Percentiles rank a stretch among this genome's conserved stretches.
phyloP scores from a whole-genome alignment of 2,888 invertebrate genomes.

The Athrips mouffetella region DNA sequence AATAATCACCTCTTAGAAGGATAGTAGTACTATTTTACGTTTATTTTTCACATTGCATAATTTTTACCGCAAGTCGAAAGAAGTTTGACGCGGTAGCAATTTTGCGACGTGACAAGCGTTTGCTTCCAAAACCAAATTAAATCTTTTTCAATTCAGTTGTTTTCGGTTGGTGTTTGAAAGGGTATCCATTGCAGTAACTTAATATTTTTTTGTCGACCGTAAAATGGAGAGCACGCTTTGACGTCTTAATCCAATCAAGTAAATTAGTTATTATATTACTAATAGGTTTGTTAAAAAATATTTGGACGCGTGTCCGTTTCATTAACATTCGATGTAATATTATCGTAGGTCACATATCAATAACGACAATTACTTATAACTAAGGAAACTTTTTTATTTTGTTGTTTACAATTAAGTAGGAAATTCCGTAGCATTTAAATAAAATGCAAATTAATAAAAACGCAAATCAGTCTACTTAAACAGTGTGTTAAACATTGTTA shows the following conservation, averaged over 20 bases:
- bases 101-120: neutral
- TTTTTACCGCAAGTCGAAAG: too few species aligned
- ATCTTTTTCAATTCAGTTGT: neutral
- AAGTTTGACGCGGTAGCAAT: too few species aligned
- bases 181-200: constrained; percentile 55
- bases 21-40: too few species aligned
- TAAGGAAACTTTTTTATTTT: too few species aligned
- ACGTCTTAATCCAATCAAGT: constrained; percentile 74
- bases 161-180: neutral
- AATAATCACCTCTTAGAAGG: too few species aligned
- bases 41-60: too few species aligned
- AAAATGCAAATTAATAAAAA: too few species aligned
- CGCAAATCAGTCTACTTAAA: too few species aligned
- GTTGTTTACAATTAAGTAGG: too few species aligned
- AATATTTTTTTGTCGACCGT: constrained; percentile 68
- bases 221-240: constrained; percentile 52
- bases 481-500: too few species aligned
- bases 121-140: neutral
- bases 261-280: constrained; percentile 62
- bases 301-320: constrained; percentile 39
- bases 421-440: too few species aligned
- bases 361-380: constrained; percentile 10
- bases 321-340: constrained; percentile 61
- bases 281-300: constrained; percentile 49
- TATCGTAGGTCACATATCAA: constrained; percentile 53